A percentile compares a stretch with the other conserved stretches of the same genome.
These are phyloP conservation scores for Syngnathus rostellatus DNA, from an alignment of 2,797 vertebrate genomes.

Conservation along the genomic window DNA sequence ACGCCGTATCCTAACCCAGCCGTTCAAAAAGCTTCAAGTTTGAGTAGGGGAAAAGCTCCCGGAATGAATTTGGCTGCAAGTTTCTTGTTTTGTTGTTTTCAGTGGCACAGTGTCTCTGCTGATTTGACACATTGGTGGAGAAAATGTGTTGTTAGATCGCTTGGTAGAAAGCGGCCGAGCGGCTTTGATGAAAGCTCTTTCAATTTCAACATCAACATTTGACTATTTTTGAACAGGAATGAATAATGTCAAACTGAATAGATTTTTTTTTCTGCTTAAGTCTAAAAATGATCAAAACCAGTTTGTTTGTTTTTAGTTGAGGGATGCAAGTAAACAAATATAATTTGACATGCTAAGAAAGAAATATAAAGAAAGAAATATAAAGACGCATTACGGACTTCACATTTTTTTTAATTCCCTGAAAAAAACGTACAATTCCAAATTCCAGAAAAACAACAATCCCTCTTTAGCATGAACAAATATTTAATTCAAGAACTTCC, in stretches of 20 bases:
- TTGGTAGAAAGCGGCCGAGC: not conserved
- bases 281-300: not conserved
- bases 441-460: not conserved
- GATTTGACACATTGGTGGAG: not conserved
- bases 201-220: not conserved
- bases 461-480: not conserved
- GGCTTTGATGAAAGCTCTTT: not conserved
- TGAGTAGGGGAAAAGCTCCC: slow-evolving; percentile 31
- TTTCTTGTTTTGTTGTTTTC: slow-evolving; percentile 4
- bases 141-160: not conserved
- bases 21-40: slow-evolving; percentile 29
- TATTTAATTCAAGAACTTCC: no score
- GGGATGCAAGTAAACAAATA: not conserved
- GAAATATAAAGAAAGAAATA: not conserved
- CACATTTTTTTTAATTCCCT: not conserved
- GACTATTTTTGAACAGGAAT: not conserved
- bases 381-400: not conserved
- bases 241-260: not conserved
- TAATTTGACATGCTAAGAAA: not conserved
- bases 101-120: not conserved
- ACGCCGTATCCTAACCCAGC: slow-evolving; percentile 22
- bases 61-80: slow-evolving; percentile 21
- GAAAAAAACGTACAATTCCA: not conserved
- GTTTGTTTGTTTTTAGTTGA: not conserved
- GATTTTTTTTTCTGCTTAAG: not conserved